Conservation (phyloP, 2,797 vertebrate species). For the Oreonectes daqikongensis region DNA sequence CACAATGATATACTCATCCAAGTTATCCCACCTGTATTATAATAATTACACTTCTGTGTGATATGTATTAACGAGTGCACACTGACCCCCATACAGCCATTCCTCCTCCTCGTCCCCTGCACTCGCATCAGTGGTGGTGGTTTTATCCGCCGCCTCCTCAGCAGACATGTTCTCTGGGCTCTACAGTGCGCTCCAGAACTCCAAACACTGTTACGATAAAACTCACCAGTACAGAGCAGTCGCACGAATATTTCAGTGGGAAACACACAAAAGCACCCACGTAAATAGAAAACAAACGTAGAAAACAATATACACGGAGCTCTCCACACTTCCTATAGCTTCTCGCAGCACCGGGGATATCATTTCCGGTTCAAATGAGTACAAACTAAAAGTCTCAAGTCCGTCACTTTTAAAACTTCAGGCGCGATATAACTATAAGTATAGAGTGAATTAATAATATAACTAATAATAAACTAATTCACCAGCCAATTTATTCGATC, state of each 20-base stretch:
- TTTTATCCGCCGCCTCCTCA: conserved; percentile 84
- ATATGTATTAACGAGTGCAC: background rate
- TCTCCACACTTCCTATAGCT: conserved; percentile 19
- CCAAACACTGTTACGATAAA: conserved; percentile 6
- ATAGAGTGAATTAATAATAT: no score
- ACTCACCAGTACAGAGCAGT: background rate
- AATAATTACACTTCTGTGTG: background rate
- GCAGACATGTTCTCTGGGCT: conserved; percentile 50
- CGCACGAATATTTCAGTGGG: background rate
- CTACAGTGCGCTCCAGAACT: conserved; percentile 17
- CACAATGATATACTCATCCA: background rate
- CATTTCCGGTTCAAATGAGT: conserved; percentile 22
- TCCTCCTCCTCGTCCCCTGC: conserved; percentile 94
- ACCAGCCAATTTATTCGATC: no score
- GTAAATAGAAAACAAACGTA: conserved; percentile 5
- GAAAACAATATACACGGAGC: background rate
- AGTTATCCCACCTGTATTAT: background rate
- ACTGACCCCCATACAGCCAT: conserved; percentile 93
- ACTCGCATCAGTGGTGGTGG: conserved; percentile 78
- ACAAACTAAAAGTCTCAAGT: conserved; percentile 35
- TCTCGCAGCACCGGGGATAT: conserved; percentile 1
- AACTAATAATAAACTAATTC: no score
- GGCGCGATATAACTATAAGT: no score
- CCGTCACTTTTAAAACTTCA: background rate
- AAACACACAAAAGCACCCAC: background rate